Evolutionary conservation across 2,797 vertebrate species (phyloP), one percentile per base, ranked within the genome.

Genomic region (Morelia viridis): DNA sequence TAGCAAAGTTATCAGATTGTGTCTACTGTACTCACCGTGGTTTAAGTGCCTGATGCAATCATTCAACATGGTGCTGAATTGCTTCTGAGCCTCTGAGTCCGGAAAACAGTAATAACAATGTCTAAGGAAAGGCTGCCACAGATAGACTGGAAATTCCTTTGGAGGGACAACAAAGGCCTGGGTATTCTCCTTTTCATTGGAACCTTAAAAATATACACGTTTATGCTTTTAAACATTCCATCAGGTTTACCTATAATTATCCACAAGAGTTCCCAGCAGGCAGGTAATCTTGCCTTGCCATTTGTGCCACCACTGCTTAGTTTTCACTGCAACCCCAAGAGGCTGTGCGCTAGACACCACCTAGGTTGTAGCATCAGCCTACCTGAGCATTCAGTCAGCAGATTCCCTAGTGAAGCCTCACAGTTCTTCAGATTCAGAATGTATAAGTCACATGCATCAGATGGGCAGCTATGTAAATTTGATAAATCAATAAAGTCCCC

Each of bases 1-100:
- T 19, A 64, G 60, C 0, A 80, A 84, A 26, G n/a, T 84, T 65
- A 46, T 88, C 60, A 90, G 86, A 83, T 10, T 26, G 56, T n/a
- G 9, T 1, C 3, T 83, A 46, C 41, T 60, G 6, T 65, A 8
- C 96, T 92, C 96, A 98, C 98, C 98, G 0, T 98, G 98, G 95
- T 98, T 99, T 91, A 98, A 97, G 92, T 99, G 98, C 3, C 98
- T 94, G 96, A 99, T 97, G 50, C 98, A 99, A 97, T 99, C 98
- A 0, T 96, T 97, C 94, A 99, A 96, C 91, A 97, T 46, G 0
- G 98, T 95, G 0, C 98, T 97, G 96, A 99, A 98, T 65, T 46
- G 91, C 0, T 89, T 96, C 92, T 98, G 98, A 11, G 97, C 95
- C 0, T 56, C 92, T 1, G 98, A 96, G 91, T 98, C 96, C 0